Evolutionary conservation across 2,113 vertebrate genomes (phyloP).

Genomic region (Oreochromis aureus): DNA sequence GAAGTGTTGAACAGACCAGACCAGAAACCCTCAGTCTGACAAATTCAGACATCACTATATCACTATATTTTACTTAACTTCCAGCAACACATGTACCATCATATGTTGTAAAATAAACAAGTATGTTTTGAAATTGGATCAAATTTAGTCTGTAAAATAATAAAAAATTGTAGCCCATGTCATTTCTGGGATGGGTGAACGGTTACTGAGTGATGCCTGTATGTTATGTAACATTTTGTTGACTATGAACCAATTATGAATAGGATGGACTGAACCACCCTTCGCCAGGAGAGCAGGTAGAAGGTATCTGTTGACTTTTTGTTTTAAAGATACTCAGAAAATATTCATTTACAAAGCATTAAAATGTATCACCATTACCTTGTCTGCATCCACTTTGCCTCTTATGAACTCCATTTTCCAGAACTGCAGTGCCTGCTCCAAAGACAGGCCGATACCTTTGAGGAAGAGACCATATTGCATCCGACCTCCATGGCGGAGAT

Average conservation of each 20-base stretch:
- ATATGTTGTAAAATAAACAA: neutral
- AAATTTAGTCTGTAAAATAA: neutral
- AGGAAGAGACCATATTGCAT: slow-evolving; percentile 98
- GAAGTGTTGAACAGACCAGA: neutral
- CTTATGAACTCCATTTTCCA: slow-evolving; percentile 91
- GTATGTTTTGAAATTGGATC: neutral
- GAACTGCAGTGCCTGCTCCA: slow-evolving; percentile 94
- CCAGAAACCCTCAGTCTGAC: neutral
- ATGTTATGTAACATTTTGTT: neutral
- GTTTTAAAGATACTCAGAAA: neutral
- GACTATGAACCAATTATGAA: neutral
- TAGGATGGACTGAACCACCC: neutral
- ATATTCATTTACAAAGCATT: neutral
- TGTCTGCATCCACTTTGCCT: slow-evolving; percentile 94
- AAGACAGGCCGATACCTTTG: slow-evolving; percentile 90
- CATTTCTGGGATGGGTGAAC: neutral
- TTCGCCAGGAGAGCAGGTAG: neutral
- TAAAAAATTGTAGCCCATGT: neutral
- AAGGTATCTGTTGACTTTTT: neutral
- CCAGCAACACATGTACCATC: neutral
- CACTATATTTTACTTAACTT: neutral
- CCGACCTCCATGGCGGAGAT: slow-evolving; percentile 91
- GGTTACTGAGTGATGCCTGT: neutral
- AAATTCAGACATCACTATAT: neutral
- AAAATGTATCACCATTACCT: slow-evolving; percentile 73